Evolutionary conservation across 2,888 invertebrate genomes (phyloP).

Genomic region (Aphidoletes aphidimyza): DNA sequence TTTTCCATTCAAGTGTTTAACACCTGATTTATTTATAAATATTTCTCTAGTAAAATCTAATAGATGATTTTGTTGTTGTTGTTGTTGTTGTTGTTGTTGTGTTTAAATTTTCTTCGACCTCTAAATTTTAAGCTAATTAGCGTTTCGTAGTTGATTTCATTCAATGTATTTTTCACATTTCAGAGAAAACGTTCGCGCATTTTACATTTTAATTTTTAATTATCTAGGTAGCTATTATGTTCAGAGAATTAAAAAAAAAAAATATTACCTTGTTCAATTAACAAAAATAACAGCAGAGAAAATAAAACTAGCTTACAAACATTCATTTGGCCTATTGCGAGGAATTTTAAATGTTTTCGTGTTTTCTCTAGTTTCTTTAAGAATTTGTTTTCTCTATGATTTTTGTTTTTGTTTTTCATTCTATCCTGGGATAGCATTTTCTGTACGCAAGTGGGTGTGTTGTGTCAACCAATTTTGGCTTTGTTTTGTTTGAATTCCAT

Average conservation of each 20-base stretch:
- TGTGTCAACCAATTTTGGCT: no score
- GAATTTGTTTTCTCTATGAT: background rate
- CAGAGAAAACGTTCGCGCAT: no score
- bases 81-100: background rate
- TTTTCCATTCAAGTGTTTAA: background rate
- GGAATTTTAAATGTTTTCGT: background rate
- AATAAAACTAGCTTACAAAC: background rate
- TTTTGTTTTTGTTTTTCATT: no score
- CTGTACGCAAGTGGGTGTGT: no score
- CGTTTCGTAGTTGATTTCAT: no score
- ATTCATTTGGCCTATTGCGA: constrained; percentile 24
- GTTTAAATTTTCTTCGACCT: background rate
- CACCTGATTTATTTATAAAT: constrained; percentile 15
- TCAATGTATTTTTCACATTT: no score
- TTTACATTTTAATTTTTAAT: background rate
- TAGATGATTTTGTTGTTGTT: constrained; percentile 2
- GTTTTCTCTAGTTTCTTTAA: background rate
- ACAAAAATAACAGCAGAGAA: background rate
- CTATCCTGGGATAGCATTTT: no score
- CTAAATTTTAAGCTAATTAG: constrained; percentile 24
- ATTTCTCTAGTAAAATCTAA: constrained; percentile 24
- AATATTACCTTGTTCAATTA: no score
- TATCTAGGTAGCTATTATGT: constrained; percentile 7
- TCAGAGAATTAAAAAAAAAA: background rate
- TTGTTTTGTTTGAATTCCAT: no score